A percentile compares a stretch with the other conserved stretches of the same genome.
Conservation (phyloP, 2,888 invertebrate genomes). For the Lymantria monacha region DNA sequence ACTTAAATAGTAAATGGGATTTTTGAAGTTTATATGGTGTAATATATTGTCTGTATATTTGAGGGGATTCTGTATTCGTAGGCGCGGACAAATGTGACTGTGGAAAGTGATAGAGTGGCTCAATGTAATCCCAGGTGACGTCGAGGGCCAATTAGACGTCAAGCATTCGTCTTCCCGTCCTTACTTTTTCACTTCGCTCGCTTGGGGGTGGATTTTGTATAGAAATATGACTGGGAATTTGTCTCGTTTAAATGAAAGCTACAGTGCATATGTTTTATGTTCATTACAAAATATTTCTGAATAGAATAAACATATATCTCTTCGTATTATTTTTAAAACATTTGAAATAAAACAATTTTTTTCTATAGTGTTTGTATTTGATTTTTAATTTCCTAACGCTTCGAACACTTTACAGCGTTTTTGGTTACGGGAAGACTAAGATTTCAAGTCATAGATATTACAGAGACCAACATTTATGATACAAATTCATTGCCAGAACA, state of each 20-base stretch:
- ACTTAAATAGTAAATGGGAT: conserved; percentile 1
- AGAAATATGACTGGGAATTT: conserved; percentile 49
- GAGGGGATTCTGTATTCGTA: conserved; percentile 24
- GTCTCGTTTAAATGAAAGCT: conserved; percentile 33
- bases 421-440: too few species aligned
- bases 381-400: too few species aligned
- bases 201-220: conserved; percentile 36
- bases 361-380: too few species aligned
- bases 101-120: conserved; percentile 58
- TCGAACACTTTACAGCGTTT: too few species aligned
- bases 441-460: too few species aligned
- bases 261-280: neutral
- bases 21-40: neutral
- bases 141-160: conserved; percentile 71
- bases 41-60: conserved; percentile 6
- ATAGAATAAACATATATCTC: too few species aligned
- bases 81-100: conserved; percentile 69
- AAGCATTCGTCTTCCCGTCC: conserved; percentile 69
- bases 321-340: too few species aligned
- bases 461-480: too few species aligned
- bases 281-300: neutral
- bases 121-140: conserved; percentile 67
- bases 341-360: too few species aligned
- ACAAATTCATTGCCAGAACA: too few species aligned
- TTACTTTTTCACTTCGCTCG: conserved; percentile 46